Conservation (phyloP, 2,113 vertebrate species). For the Cyprinodon variegatus region DNA sequence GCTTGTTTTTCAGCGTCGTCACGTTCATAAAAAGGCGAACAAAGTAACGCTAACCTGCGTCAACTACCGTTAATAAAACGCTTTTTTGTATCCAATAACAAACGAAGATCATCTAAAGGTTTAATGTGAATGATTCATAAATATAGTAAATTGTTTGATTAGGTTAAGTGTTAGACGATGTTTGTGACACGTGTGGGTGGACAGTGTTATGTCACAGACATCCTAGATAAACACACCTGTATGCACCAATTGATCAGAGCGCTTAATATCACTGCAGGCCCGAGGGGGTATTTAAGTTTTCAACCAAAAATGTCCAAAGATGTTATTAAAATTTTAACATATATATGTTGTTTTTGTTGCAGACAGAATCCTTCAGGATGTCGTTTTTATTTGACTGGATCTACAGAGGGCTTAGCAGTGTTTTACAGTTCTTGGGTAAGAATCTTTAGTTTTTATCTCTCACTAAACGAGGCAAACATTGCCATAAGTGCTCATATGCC, state of each 20-base stretch:
- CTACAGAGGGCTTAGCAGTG: constrained; percentile 92
- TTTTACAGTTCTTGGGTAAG: constrained; percentile 94
- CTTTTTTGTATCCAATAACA: not conserved
- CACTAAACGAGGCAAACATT: not conserved
- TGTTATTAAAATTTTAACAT: not conserved
- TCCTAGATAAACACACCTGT: not conserved
- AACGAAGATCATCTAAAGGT: not conserved
- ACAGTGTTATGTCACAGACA: constrained; percentile 2
- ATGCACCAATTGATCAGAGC: not conserved
- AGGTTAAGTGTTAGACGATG: not conserved
- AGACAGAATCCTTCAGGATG: constrained; percentile 83
- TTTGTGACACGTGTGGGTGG: not conserved
- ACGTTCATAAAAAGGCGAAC: not conserved
- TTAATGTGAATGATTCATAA: not conserved
- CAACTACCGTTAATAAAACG: not conserved
- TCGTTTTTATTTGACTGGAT: constrained; percentile 96
- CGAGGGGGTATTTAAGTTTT: not conserved
- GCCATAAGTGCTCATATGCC: no score
- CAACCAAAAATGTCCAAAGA: no score
- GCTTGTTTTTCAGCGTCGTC: not conserved
- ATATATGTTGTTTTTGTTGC: constrained; percentile 15
- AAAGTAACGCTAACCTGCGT: constrained; percentile 27
- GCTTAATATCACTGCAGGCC: not conserved
- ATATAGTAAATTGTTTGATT: not conserved
- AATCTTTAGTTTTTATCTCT: not conserved